Base-by-base conservation (phyloP, 2,113 vertebrate genomes). In the Varanus salvator region DNA sequence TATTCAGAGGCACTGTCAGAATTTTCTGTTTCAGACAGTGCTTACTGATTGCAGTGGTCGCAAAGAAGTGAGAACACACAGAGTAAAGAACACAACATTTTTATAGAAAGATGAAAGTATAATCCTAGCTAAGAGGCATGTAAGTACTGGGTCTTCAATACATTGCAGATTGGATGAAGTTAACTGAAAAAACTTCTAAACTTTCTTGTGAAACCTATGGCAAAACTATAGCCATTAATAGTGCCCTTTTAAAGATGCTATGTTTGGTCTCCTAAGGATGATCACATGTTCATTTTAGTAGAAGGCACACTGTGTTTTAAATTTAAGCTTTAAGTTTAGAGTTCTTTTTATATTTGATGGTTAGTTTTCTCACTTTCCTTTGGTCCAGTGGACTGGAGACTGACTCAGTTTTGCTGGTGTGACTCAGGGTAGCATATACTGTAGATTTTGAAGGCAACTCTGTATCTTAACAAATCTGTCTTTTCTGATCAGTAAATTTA, bases 151-250 rank as follows among this genome's bases (percentile, higher is more conserved):
- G 44, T 69, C 0, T 71, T 90, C 83, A 86, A 72, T 91, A 69
- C 93, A 83, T 88, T 89, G 92, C 75, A 87, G 92, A 89, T 80
- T 90, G 92, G 92, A 71, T 0, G 90, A 87, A 86, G 71, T 93
- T 95, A 91, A 71, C 3, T 93, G 54, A 84, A 93, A 91, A 81
- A 85, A 89, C 44, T 86, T 81, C 44, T 91, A 92, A 93, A 84
- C 80, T 85, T 78, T 74, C 48, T 93, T 82, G 80, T 44, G 75
- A 91, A 87, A 85, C 76, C 6, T 19, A 11, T 64, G 60, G 60
- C 60, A 64, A 64, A 44, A 23, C 27, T 64, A 7, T 54, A 80
- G 88, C 87, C 90, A 80, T 88, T 44, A 89, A 90, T 75, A n/a
- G 4, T 88, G 92, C 80, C 80, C 60, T 75, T 94, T 4, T 94